Evolutionary conservation across 2,113 vertebrate genomes (phyloP).

Genomic region (Carassius auratus): DNA sequence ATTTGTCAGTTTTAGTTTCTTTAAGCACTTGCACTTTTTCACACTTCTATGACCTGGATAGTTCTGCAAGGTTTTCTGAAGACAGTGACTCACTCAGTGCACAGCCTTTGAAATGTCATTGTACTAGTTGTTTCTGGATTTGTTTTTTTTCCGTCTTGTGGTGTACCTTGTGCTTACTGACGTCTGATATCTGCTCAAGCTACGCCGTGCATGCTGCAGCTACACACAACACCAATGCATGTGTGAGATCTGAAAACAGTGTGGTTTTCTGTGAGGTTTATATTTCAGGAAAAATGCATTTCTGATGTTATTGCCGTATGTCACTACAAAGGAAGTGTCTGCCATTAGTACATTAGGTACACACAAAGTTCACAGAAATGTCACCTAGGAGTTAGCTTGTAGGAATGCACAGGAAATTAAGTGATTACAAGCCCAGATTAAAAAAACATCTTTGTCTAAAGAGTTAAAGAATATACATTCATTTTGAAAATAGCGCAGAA

Average conservation of each 20-base stretch:
- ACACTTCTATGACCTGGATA: neutral
- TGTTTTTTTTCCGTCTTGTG: constrained; percentile 3
- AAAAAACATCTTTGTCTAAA: neutral
- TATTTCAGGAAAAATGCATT: neutral
- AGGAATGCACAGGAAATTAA: neutral
- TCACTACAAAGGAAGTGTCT: neutral
- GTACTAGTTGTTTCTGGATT: neutral
- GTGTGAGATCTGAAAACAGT: neutral
- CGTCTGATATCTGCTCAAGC: neutral
- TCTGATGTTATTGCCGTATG: neutral
- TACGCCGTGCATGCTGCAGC: neutral
- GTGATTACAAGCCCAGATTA: too few species aligned
- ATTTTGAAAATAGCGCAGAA: neutral
- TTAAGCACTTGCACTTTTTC: neutral
- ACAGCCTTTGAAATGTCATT: neutral
- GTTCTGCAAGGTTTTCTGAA: neutral
- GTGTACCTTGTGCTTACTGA: neutral
- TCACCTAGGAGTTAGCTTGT: neutral
- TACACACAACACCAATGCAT: neutral
- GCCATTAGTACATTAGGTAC: neutral
- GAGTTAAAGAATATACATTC: neutral
- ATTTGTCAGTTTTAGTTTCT: neutral
- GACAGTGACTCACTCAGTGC: neutral
- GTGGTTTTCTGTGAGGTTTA: constrained; percentile 1
- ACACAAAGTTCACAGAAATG: neutral